Evolutionary conservation across 2,888 invertebrate genomes (phyloP).

Genomic region (Drosophila macrothrix): DNA sequence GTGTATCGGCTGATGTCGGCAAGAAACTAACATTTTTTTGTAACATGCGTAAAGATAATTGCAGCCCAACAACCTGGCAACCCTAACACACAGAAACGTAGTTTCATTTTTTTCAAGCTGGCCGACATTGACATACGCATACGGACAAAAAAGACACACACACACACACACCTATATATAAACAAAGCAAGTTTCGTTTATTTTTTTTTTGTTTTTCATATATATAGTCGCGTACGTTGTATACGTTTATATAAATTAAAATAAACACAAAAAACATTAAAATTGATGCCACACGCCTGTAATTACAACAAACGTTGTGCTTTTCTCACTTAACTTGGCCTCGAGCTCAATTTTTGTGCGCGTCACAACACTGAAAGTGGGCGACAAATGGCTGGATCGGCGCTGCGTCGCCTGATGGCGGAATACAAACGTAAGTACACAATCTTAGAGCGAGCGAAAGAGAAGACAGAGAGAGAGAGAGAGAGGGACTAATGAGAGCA

Average conservation of each 20-base stretch:
- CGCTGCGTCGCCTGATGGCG: slow-evolving; percentile 93
- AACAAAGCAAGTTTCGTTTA: slow-evolving; percentile 16
- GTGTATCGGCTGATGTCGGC: not conserved
- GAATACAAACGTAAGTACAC: slow-evolving; percentile 91
- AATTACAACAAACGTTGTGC: slow-evolving; percentile 43
- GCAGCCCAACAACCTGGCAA: slow-evolving; percentile 28
- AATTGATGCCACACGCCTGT: slow-evolving; percentile 37
- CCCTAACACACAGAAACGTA: slow-evolving; percentile 37
- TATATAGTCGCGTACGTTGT: not conserved
- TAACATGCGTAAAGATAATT: not conserved
- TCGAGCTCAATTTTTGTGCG: slow-evolving; percentile 46
- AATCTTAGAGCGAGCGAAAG: not conserved
- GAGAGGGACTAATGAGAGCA: not conserved
- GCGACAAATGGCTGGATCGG: slow-evolving; percentile 91
- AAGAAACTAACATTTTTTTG: not conserved
- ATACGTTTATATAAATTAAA: slow-evolving; percentile 13
- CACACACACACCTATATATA: slow-evolving; percentile 22
- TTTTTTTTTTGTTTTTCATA: slow-evolving; percentile 19
- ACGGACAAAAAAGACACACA: slow-evolving; percentile 47
- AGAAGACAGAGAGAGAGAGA: not conserved
- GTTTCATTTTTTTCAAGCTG: slow-evolving; percentile 59
- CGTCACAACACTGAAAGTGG: slow-evolving; percentile 32
- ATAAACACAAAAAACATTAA: slow-evolving; percentile 30
- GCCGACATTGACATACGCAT: slow-evolving; percentile 59
- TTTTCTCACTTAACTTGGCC: slow-evolving; percentile 51